Base-by-base conservation (phyloP, 2,888 invertebrate genomes). In the Andrena fulva region DNA sequence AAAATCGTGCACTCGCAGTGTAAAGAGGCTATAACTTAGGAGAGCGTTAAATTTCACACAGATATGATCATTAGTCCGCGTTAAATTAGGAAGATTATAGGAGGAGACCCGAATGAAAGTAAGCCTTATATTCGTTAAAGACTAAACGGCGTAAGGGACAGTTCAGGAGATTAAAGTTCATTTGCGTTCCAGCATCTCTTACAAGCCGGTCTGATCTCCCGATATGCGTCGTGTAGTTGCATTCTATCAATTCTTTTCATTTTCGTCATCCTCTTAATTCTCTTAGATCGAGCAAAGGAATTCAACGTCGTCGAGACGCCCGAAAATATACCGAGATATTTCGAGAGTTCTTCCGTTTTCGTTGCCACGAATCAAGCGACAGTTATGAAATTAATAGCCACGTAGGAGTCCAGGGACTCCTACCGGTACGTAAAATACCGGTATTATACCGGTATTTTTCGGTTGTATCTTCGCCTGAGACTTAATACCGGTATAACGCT, bases 21-120 rank as follows among this genome's bases (percentile, higher is more conserved):
- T n/a, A 52, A 2, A 20, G 1, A 33, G 35, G 16, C 76, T 78
- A 29, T 64, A 62, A 35, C 24, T 29, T 67, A 35, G 63, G 63
- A 12, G n/a, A 12, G 59, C 50, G 42, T 77, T 72, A 48, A 64
- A 63, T 77, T 77, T 16, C 73, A 48, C 31, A 24, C 42, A 20
- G 33, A 20, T 42, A 63, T 16, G 29, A 42, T 33, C 12, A 48
- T 56, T 29, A 72, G 64, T 33, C 33, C 35, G 56, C 50, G 48
- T 77, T 56, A 33, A 50, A 66, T 73, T 66, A 48, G 4, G 12
- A 20, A 66, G 33, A 35, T 31, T 64, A 10, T 59, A 54, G 50
- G 2, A 42, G 16, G n/a, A 20, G 12, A 4, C 10, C 42, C 31
- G 20, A 29, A 27, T 0, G 16, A 52, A 12, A 12, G 1, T 20